A percentile compares a stretch with the other conserved stretches of the same genome.
Evolutionary conservation across 2,888 invertebrate species (phyloP).

Genomic region (Branchellion lobata): DNA sequence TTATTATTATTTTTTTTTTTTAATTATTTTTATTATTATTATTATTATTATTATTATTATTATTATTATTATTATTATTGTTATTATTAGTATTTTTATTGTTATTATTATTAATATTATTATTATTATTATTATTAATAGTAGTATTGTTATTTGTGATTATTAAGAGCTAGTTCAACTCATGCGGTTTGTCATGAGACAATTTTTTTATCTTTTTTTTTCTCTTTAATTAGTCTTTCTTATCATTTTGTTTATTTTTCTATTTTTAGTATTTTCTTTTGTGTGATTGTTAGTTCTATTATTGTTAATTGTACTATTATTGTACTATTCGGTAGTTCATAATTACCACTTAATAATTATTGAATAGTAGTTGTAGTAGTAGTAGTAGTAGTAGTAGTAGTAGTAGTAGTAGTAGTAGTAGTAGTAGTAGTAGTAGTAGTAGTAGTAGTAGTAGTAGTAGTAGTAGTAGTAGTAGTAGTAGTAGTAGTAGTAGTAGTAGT

Average conservation of each 20-base stretch:
- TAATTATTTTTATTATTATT: slow-evolving; percentile 1
- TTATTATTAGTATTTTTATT: slow-evolving; percentile 5
- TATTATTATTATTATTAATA: background rate
- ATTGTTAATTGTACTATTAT: background rate
- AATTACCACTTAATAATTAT: background rate
- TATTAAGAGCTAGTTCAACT: slow-evolving; percentile 69
- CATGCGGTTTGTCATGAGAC: slow-evolving; percentile 68
- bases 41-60: background rate
- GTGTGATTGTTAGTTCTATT: background rate
- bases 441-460: no score
- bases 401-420: no score
- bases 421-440: no score
- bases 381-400: no score
- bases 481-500: no score
- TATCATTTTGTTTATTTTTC: no score
- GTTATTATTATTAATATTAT: background rate
- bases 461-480: no score
- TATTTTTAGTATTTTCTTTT: no score
- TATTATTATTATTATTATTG: background rate
- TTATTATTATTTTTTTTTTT: background rate
- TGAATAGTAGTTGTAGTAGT: no score
- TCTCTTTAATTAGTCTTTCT: no score
- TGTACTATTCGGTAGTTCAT: background rate
- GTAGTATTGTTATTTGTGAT: background rate
- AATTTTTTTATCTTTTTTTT: no score